Evolutionary conservation across 2,797 vertebrate species (phyloP), one percentile per base, ranked within the genome.

Genomic region (Caiman crocodilus): DNA sequence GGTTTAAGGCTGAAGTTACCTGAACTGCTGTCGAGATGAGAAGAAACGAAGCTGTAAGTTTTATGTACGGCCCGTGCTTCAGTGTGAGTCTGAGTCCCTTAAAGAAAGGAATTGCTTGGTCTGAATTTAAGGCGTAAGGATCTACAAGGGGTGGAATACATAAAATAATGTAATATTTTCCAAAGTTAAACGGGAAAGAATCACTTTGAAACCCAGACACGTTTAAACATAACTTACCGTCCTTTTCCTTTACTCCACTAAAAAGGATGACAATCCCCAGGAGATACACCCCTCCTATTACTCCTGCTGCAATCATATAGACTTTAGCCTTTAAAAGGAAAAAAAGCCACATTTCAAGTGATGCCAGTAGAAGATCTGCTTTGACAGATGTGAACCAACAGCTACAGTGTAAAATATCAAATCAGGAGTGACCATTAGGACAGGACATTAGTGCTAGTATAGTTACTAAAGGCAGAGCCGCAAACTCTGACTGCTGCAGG

Each of bases 21-120:
- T 99, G 99, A 93, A 99, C 98, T 28, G 99, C 99, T 55, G 99
- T 98, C 0, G 99, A 99, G 96, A 99, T 99, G 98, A 99, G 98
- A 96, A 99, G 98, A 97, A 99, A 99, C 5, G 99, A 98, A 13
- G 98, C 97, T 1, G 99, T 99, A 61, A 99, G 98, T n/a, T 97
- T 99, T 95, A 99, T 96, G 86, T 99, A 99, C 0, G 99, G 99
- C 2, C 98, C 97, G 2, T 99, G 98, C 91, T 97, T 98, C 98
- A 99, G 98, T 71, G 99, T 99, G 97, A 99, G 98, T 92, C 97
- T 90, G 91, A 99, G 99, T 89, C 99, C 99, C 88, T 98, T 97
- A 85, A 98, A 98, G 94, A 99, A 99, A 17, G 98, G 97, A 93
- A 99, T 97, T 92, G 98, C 97, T 96, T 98, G 98, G 93, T 99